Base-by-base conservation (phyloP, 2,113 vertebrate species). In the Chionomys nivalis region DNA sequence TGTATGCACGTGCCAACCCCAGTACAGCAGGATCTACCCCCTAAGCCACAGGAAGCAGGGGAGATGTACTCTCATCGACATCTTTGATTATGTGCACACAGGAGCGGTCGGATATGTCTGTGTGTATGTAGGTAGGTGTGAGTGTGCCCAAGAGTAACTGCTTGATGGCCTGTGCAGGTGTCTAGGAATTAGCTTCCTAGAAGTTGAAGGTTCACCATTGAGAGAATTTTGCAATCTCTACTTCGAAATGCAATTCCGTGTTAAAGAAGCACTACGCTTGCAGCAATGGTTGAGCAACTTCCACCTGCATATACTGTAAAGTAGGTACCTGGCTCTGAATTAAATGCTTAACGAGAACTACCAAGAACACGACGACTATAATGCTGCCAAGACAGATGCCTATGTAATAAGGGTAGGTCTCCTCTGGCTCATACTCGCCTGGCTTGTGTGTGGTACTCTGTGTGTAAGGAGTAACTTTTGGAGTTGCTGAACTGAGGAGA, bases 251-350 rank as follows among this genome's bases (percentile, higher is more conserved):
- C 83, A 88, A 82, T 83, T 91, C 68, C 85, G 55, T 76, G 77
- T 83, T 47, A 75, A 82, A 85, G 63, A 94, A 98, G 82, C 98
- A 63, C 96, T 98, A 99, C 52, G 98, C 98, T 96, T 99, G 99
- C 97, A 99, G 98, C 87, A 99, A 98, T 0, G 99, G 99, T 97
- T 99, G 99, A 23, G 98, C 98, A 98, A 99, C 99, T 98, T 99
- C 99, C 94, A 98, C 97, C 93, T 98, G 98, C 81, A 94, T 98
- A 81, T 98, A 97, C 52, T 98, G 98, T 87, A 99, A 94, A 39
- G 97, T 88, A 21, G 98, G 99, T 68, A 98, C 96, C 79, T 99
- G 99, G 68, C 98, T 98, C 6, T 95, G 97, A n/a, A 99, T 98
- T 98, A 99, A 98, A 96, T 99, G 98, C 92, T 98, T 98, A 86